These are phyloP conservation scores for Aphis craccivora DNA, from an alignment of 1,140 invertebrate species.

Conservation along the genomic window DNA sequence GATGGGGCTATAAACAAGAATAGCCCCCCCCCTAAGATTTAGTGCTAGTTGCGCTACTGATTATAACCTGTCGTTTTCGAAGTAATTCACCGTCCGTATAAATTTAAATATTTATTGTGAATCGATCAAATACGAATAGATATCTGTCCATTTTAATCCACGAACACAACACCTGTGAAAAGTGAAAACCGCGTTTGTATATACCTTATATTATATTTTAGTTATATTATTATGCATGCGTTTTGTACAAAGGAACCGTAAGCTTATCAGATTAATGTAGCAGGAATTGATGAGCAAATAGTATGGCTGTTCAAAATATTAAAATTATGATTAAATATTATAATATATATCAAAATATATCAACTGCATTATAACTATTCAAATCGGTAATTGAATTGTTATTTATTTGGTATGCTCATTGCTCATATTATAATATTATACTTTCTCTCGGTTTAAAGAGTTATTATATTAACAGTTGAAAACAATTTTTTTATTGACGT, in stretches of 20 bases:
- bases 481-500: neutral
- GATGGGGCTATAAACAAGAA: no score
- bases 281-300: neutral
- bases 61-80: neutral
- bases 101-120: slow-evolving; percentile 2
- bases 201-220: neutral
- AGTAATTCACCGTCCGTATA: neutral
- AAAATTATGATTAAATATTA: neutral
- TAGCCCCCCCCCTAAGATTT: no score
- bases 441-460: neutral
- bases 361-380: neutral
- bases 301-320: neutral
- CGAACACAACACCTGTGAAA: neutral
- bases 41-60: no score
- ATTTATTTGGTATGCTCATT: neutral
- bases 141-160: neutral
- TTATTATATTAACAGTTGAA: neutral
- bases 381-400: neutral
- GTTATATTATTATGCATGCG: no score
- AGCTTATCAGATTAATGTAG: neutral
- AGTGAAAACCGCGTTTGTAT: neutral
- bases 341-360: neutral
- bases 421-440: neutral
- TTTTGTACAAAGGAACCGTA: neutral
- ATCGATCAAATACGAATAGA: neutral